Evolutionary conservation across 1,140 invertebrate species (phyloP).

Genomic region (Rhopalosiphum maidis): DNA sequence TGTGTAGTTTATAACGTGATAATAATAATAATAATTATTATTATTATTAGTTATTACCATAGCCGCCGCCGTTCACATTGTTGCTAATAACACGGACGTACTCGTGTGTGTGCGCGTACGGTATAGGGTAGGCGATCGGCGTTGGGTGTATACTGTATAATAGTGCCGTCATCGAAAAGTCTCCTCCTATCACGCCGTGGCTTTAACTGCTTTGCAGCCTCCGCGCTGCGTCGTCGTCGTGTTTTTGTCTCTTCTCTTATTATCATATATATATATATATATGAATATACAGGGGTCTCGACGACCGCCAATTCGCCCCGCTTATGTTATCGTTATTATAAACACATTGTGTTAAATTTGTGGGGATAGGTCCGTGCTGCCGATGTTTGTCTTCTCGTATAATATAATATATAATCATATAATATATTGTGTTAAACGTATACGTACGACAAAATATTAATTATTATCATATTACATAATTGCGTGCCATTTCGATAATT

Average conservation of each 20-base stretch:
- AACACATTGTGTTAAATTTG: conserved; percentile 14
- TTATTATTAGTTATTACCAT: conserved; percentile 7
- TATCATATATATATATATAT: neutral
- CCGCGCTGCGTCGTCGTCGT: no score
- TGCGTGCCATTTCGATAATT: neutral
- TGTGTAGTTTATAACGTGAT: conserved; percentile 38
- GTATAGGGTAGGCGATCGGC: neutral
- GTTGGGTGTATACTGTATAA: neutral
- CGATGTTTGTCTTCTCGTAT: neutral
- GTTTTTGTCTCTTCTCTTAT: neutral
- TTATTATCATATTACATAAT: conserved; percentile 8
- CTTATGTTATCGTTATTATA: conserved; percentile 5
- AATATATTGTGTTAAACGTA: neutral
- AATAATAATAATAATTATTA: conserved; percentile 35
- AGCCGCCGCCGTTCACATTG: neutral
- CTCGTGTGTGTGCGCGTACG: neutral
- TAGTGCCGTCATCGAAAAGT: neutral
- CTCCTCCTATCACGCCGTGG: neutral
- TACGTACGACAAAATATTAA: neutral
- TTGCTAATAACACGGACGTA: neutral
- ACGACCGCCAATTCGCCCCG: neutral
- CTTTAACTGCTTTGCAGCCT: neutral
- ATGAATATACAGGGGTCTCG: neutral
- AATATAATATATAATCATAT: neutral
- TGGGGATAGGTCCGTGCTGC: neutral